Base-by-base conservation (phyloP, 2,888 invertebrate species). In the Amblyjoppa proteus region DNA sequence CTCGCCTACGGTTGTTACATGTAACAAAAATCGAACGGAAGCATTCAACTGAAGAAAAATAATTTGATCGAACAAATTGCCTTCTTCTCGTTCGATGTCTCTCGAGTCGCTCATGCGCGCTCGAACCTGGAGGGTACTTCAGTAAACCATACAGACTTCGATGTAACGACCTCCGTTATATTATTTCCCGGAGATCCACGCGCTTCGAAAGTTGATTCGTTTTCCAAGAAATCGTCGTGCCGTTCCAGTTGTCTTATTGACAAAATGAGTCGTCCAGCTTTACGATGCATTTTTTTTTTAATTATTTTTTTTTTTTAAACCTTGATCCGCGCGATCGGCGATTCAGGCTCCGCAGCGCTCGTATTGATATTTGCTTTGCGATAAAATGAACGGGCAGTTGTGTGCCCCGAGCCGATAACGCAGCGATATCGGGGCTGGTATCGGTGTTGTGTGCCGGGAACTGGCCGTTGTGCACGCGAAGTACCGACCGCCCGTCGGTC, bases 351-450 rank as follows among this genome's bases (percentile, higher is more conserved):
- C 0, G 64, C 66, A 71, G 45, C 58, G 53, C 61, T 51, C 58
- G 53, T 49, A 58, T 20, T 56, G 56, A 45, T 84, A 66, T 80
- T 75, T 80, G 70, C 64, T 64, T 45, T 64, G 34, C n/a, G 66
- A 70, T 84, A 53, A 34, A 45, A 81, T 69, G 51, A 41, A 74
- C 11, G 61, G 74, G 53, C 45, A 69, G 31, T 68, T 66, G 76
- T 71, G 77, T 81, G 81, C 45, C 77, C 45, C 38, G 51, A 77
- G 69, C 61, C 73, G 84, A 84, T 84, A 84, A 81, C 77, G 73
- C 77, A 74, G 51, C 66, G 81, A 81, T 81, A 81, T 81, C 66
- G 73, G 31, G 34, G 69, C 70, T 28, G 16, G 25, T 79, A 79
- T 34, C 61, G 49, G 38, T 58, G 71, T 45, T 45, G 51, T 58